Conservation (phyloP, 2,888 invertebrate species). For the Pristionchus exspectatus region DNA sequence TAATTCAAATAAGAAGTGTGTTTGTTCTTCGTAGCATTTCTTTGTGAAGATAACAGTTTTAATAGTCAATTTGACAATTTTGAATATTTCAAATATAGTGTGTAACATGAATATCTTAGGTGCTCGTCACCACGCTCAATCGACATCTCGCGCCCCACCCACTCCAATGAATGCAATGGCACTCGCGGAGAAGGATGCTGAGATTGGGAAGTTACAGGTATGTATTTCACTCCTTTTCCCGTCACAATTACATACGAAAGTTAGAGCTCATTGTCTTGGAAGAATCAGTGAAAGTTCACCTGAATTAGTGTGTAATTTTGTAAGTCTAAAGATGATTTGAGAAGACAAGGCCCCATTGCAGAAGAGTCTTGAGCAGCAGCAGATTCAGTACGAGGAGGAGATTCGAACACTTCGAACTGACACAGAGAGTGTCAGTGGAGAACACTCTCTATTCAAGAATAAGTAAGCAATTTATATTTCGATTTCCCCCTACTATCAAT, state of each 20-base stretch:
- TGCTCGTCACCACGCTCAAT: conserved; percentile 44
- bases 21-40: too few species aligned
- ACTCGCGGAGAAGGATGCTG: conserved; percentile 40
- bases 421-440: conserved; percentile 13
- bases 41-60: too few species aligned
- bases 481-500: too few species aligned
- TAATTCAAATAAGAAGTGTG: too few species aligned
- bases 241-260: background rate
- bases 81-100: background rate
- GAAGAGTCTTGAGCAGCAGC: conserved; percentile 50
- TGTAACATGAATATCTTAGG: background rate
- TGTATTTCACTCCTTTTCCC: background rate
- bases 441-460: conserved; percentile 36
- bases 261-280: background rate
- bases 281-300: background rate
- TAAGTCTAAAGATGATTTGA: background rate
- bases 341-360: background rate
- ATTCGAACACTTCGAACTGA: conserved; percentile 6
- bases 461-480: background rate
- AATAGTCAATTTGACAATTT: too few species aligned
- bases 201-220: conserved; percentile 48
- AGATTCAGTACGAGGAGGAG: conserved; percentile 53
- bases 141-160: background rate
- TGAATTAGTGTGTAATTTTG: too few species aligned
- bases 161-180: background rate